These are phyloP conservation scores for Scolopax bukidnonensis DNA, from an alignment of 2,797 vertebrate species.

Conservation along the genomic window DNA sequence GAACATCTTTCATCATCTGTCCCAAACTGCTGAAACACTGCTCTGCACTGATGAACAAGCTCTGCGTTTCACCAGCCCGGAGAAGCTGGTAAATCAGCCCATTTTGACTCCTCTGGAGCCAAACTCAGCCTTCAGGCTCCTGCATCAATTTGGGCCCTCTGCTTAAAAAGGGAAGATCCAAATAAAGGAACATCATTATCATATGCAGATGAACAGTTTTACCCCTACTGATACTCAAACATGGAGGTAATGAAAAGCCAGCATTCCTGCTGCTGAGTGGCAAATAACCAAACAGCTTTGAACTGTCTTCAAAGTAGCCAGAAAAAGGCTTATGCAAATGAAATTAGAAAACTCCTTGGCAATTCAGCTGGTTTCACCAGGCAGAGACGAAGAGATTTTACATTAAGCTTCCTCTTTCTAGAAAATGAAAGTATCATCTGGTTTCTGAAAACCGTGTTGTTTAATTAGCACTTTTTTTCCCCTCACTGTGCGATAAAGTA, in stretches of 20 bases:
- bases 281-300: slow-evolving; percentile 56
- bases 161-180: not conserved
- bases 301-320: slow-evolving; percentile 64
- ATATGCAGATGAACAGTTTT: slow-evolving; percentile 17
- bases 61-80: not conserved
- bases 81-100: not conserved
- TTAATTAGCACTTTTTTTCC: slow-evolving; percentile 55
- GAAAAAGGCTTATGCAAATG: slow-evolving; percentile 64
- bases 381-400: slow-evolving; percentile 45
- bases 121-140: not conserved
- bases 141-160: not conserved
- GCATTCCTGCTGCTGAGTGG: slow-evolving; percentile 34
- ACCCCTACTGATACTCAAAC: slow-evolving; percentile 18
- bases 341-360: slow-evolving; percentile 70
- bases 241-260: slow-evolving; percentile 34
- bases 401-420: slow-evolving; percentile 69
- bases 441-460: slow-evolving; percentile 51
- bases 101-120: not conserved
- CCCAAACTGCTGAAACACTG: not conserved
- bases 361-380: slow-evolving; percentile 57
- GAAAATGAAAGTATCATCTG: slow-evolving; percentile 72
- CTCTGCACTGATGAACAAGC: not conserved
- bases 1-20: not conserved
- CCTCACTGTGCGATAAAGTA: slow-evolving; percentile 59
- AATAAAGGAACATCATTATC: slow-evolving; percentile 23